phyloP scores from a whole-genome alignment of 2,888 invertebrate species.

The Cybosia mesomella region DNA sequence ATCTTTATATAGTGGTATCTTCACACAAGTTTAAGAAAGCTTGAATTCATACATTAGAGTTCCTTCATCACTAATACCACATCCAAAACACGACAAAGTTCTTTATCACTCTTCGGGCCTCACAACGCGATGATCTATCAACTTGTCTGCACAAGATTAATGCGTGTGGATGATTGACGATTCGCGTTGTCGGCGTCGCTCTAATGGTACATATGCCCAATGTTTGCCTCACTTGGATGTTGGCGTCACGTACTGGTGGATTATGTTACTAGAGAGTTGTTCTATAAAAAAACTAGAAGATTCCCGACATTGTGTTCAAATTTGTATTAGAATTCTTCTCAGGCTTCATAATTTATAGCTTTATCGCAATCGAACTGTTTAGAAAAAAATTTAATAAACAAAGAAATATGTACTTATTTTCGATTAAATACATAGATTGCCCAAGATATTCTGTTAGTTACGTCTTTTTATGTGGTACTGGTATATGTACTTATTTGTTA shows the following conservation, averaged over 20 bases:
- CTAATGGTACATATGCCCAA: conserved; percentile 78
- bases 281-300: neutral
- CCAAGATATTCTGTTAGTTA: no score
- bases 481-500: no score
- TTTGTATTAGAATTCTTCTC: no score
- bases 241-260: conserved; percentile 38
- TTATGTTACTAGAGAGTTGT: neutral
- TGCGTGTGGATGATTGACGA: conserved; percentile 86
- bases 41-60: neutral
- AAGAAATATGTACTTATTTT: no score
- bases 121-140: conserved; percentile 84
- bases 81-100: conserved; percentile 53
- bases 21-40: neutral
- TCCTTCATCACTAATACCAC: conserved; percentile 43
- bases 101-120: conserved; percentile 49
- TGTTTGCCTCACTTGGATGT: conserved; percentile 50
- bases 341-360: neutral
- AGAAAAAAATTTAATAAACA: no score
- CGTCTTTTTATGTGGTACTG: no score
- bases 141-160: conserved; percentile 86
- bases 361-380: no score
- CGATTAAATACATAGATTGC: no score
- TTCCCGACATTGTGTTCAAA: neutral
- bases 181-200: conserved; percentile 77
- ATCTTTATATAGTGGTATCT: neutral